Evolutionary conservation across 2,888 invertebrate species (phyloP).

Genomic region (Cataglyphis albicans): DNA sequence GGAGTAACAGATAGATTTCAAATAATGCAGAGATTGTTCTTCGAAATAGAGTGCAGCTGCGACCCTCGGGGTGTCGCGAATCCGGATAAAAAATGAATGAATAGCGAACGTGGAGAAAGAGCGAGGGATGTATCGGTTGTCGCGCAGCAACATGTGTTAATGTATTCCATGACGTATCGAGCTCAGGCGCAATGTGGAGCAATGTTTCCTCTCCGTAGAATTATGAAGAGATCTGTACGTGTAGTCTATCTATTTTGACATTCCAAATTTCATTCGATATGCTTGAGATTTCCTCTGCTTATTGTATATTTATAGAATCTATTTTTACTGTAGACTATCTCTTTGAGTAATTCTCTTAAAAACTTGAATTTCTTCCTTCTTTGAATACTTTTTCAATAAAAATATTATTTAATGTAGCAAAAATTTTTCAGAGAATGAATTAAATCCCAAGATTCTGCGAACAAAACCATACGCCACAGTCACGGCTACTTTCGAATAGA

Average conservation of each 20-base stretch:
- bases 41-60: slow-evolving; percentile 81
- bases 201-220: slow-evolving; percentile 59
- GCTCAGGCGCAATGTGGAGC: slow-evolving; percentile 56
- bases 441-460: not conserved
- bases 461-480: not conserved
- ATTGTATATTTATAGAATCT: not conserved
- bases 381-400: not conserved
- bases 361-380: not conserved
- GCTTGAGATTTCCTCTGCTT: not conserved
- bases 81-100: slow-evolving; percentile 76
- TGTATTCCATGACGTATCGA: slow-evolving; percentile 57
- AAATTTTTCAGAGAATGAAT: not conserved
- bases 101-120: slow-evolving; percentile 57
- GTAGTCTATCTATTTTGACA: slow-evolving; percentile 61
- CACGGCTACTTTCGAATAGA: not conserved
- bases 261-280: slow-evolving; percentile 20
- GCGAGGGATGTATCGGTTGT: slow-evolving; percentile 64
- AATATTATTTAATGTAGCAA: not conserved
- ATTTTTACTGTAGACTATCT: not conserved
- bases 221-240: slow-evolving; percentile 68
- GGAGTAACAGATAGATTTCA: slow-evolving; percentile 80
- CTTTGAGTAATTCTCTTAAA: not conserved
- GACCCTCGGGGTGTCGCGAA: slow-evolving; percentile 78
- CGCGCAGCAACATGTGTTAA: slow-evolving; percentile 61
- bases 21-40: slow-evolving; percentile 84